A percentile compares a stretch with the other conserved stretches of the same genome.
These are phyloP conservation scores for Nymphicus hollandicus DNA, from an alignment of 2,113 vertebrate genomes.

Conservation along the genomic window DNA sequence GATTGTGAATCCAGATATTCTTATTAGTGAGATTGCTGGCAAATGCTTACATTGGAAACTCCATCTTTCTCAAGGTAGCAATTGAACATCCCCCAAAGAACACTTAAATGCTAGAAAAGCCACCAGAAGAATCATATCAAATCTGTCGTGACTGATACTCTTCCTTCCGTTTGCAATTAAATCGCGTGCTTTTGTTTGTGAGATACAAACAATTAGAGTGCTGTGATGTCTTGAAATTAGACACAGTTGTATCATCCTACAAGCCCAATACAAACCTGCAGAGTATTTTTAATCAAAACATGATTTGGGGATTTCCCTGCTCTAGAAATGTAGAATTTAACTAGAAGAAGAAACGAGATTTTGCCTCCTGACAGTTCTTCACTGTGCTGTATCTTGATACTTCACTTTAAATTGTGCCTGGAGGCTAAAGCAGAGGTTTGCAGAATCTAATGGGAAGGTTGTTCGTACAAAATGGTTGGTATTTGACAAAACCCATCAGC, in stretches of 20 bases:
- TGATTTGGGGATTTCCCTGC: background rate
- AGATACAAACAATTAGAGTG: background rate
- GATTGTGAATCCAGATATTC: background rate
- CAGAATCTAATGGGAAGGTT: background rate
- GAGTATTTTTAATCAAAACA: background rate
- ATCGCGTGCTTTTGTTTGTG: background rate
- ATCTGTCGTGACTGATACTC: background rate
- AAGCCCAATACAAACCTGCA: background rate
- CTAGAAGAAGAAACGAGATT: background rate
- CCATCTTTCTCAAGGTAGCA: background rate
- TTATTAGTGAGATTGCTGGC: background rate
- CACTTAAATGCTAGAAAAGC: background rate
- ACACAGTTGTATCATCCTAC: background rate
- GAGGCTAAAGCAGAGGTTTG: conserved; percentile 4
- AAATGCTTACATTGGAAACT: background rate
- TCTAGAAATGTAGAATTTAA: background rate
- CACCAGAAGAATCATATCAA: background rate
- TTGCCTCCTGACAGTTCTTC: background rate
- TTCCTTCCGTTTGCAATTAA: background rate
- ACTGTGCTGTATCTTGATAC: background rate
- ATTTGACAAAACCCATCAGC: background rate
- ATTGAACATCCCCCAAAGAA: background rate
- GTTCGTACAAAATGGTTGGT: background rate
- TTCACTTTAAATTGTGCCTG: background rate
- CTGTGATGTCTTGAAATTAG: background rate